A percentile compares a stretch with the other conserved stretches of the same genome.
These are phyloP conservation scores for Lagodon rhomboides DNA, from an alignment of 2,797 vertebrate genomes.

Conservation along the genomic window DNA sequence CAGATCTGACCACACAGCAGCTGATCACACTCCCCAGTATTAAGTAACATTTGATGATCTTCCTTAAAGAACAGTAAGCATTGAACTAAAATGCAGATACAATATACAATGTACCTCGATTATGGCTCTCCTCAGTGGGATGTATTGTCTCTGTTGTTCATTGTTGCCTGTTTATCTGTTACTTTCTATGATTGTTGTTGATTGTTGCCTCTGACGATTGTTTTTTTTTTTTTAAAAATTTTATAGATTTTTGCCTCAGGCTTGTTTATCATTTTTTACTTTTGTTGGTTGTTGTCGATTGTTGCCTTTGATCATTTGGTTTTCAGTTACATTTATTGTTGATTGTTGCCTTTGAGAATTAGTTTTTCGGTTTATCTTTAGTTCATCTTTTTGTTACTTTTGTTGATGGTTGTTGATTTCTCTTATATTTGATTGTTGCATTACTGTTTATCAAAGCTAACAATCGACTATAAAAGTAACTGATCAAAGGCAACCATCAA, in stretches of 20 bases:
- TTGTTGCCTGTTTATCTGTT: not conserved
- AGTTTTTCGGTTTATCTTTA: too few relatives aligned
- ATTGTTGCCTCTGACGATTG: not conserved
- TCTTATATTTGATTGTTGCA: too few relatives aligned
- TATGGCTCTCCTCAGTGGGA: not conserved
- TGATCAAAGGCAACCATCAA: too few relatives aligned
- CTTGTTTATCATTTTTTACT: too few relatives aligned
- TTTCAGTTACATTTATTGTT: too few relatives aligned
- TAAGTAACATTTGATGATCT: conserved; percentile 28
- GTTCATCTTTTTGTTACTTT: too few relatives aligned
- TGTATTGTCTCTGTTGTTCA: not conserved
- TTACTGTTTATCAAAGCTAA: too few relatives aligned
- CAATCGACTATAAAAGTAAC: not conserved
- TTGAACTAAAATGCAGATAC: not conserved
- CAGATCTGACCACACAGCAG: conserved; percentile 21
- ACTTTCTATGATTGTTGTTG: too few relatives aligned
- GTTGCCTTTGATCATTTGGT: not conserved
- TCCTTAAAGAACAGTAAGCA: not conserved
- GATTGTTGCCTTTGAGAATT: too few relatives aligned
- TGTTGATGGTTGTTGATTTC: too few relatives aligned
- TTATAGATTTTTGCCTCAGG: not conserved
- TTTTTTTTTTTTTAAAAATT: not conserved
- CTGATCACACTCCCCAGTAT: conserved; percentile 39
- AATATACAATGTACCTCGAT: not conserved
- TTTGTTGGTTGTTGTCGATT: too few relatives aligned